A percentile compares a stretch with the other conserved stretches of the same genome.
phyloP scores from a whole-genome alignment of 2,113 vertebrate genomes.

The Marmota monax region DNA sequence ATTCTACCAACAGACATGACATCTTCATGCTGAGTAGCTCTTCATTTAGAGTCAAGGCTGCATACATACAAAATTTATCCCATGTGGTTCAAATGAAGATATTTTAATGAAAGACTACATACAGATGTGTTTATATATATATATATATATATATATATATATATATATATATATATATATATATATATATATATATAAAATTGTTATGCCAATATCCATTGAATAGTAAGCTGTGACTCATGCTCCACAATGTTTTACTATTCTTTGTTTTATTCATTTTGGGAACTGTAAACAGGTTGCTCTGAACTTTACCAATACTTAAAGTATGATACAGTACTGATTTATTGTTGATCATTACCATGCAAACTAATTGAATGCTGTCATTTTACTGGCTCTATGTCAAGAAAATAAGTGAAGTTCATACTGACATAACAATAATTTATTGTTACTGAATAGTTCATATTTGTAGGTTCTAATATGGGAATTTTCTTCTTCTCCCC shows the following conservation, averaged over 20 bases:
- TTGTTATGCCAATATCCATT: background rate
- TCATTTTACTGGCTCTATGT: background rate
- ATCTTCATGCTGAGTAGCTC: rapidly evolving
- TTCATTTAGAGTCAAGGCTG: background rate
- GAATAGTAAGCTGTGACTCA: constrained; percentile 6
- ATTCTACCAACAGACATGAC: background rate
- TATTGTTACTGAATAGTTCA: background rate
- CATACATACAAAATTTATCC: background rate
- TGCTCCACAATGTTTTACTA: rapidly evolving
- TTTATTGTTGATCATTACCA: background rate
- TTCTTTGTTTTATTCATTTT: background rate
- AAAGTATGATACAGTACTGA: background rate
- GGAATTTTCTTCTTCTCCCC: background rate
- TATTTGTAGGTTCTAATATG: background rate
- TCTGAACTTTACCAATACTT: background rate
- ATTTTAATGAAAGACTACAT: background rate
- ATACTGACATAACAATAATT: no score
- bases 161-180: background rate
- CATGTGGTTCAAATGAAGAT: background rate
- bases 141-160: background rate
- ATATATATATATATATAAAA: no score
- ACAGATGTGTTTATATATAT: background rate
- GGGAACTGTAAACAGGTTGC: background rate
- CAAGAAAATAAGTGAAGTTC: background rate
- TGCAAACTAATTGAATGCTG: background rate